Percentiles rank a stretch among this genome's conserved stretches.
Conservation (phyloP, 2,113 vertebrate genomes). For the Hemibagrus wyckioides region DNA sequence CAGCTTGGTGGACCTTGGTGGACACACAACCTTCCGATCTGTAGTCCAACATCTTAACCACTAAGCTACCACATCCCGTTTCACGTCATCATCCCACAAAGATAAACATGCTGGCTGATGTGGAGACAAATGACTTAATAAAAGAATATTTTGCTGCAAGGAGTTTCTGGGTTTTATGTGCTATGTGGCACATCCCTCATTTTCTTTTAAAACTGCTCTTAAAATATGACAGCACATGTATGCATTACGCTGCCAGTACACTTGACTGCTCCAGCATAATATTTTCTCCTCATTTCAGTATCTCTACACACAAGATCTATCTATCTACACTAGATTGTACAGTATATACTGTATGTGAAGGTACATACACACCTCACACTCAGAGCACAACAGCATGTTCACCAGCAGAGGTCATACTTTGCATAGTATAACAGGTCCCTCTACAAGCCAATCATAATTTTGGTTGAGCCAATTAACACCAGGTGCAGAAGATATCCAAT, state of each 20-base stretch:
- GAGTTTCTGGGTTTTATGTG: background rate
- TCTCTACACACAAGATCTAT: too few relatives aligned
- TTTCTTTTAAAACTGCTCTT: background rate
- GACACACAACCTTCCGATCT: too few relatives aligned
- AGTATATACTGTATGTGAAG: background rate
- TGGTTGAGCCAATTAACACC: conserved; percentile 7
- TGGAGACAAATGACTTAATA: conserved; percentile 21
- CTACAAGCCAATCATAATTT: background rate
- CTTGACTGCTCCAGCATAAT: conserved; percentile 36
- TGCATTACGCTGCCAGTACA: conserved; percentile 37
- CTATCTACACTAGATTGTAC: too few relatives aligned
- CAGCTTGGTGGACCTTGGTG: too few relatives aligned
- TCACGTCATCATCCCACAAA: background rate
- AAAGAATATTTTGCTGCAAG: conserved; percentile 11
- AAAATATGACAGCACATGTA: background rate
- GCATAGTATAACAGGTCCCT: background rate
- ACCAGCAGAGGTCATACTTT: conserved; percentile 5
- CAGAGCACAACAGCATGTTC: background rate
- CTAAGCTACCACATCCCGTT: too few relatives aligned
- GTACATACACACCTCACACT: background rate
- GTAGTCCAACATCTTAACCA: too few relatives aligned
- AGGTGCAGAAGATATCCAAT: background rate
- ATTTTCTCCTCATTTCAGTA: conserved; percentile 25
- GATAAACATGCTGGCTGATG: background rate
- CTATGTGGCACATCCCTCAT: conserved; percentile 1